These are phyloP conservation scores for Pyrrhosoma nymphula DNA, from an alignment of 2,888 invertebrate genomes.

Conservation along the genomic window DNA sequence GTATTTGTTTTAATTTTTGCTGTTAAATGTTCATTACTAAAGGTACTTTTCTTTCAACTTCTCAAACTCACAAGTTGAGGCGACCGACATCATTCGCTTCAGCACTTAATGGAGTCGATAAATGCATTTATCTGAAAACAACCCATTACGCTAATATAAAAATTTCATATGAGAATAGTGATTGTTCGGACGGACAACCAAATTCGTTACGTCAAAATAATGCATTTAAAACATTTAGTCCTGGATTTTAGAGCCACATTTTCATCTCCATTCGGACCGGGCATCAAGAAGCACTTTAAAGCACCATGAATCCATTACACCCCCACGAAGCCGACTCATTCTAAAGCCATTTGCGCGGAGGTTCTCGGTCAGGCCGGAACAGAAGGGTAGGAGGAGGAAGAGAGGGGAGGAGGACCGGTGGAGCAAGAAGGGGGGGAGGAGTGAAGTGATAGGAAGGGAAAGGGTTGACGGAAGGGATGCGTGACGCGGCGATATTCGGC, in stretches of 20 bases:
- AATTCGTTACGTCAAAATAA: background rate
- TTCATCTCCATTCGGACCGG: background rate
- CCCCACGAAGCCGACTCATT: background rate
- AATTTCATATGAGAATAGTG: background rate
- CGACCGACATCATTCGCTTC: background rate
- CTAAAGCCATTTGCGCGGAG: slow-evolving; percentile 26
- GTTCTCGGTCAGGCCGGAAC: background rate
- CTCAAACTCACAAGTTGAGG: background rate
- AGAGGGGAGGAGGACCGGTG: background rate
- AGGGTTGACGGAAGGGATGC: slow-evolving; percentile 8
- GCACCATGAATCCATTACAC: slow-evolving; percentile 1
- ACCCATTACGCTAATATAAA: background rate
- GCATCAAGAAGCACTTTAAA: slow-evolving; percentile 15
- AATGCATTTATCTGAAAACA: background rate
- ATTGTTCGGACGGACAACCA: background rate
- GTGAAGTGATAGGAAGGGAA: background rate
- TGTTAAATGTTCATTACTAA: too few species aligned
- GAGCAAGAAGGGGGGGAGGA: background rate
- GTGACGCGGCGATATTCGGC: background rate
- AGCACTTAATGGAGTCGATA: background rate
- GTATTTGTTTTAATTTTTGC: too few species aligned
- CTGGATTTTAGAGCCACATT: background rate
- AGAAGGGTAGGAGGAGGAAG: background rate
- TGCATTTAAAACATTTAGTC: background rate
- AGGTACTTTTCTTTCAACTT: too few species aligned